phyloP scores from a whole-genome alignment of 1,140 invertebrate species.

The Cyclargus thomasi region DNA sequence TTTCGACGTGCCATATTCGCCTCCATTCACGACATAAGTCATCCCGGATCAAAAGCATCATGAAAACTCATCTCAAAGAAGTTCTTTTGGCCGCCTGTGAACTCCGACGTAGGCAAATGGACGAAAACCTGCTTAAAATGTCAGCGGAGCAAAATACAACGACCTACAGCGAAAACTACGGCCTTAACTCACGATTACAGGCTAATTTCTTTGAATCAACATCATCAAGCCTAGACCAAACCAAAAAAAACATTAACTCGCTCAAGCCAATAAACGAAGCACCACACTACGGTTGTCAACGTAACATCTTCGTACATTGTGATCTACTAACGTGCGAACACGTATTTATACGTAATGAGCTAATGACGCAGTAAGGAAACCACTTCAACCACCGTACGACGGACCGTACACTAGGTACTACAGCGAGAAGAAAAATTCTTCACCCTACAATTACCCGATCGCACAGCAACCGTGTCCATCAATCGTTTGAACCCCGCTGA shows the following conservation, averaged over 20 bases:
- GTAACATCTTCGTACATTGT: slow-evolving; percentile 18
- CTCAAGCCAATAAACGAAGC: no score
- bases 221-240: no score
- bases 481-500: slow-evolving; percentile 21
- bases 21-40: slow-evolving; percentile 18
- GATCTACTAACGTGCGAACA: slow-evolving; percentile 18
- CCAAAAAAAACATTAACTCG: no score
- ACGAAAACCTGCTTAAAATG: slow-evolving; percentile 20
- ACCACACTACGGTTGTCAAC: no score
- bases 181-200: no score
- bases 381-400: no score
- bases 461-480: slow-evolving; percentile 19
- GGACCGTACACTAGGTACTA: slow-evolving; percentile 6
- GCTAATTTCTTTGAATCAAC: no score
- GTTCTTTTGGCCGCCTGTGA: slow-evolving; percentile 21
- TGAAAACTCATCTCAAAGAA: slow-evolving; percentile 20
- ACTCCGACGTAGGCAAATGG: slow-evolving; percentile 16
- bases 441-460: slow-evolving; percentile 19
- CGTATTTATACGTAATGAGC: slow-evolving; percentile 12
- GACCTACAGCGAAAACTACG: slow-evolving; percentile 11
- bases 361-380: no score
- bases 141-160: slow-evolving; percentile 22
- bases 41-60: slow-evolving; percentile 21
- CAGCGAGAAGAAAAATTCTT: slow-evolving; percentile 8
- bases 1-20: slow-evolving; percentile 16